Percentiles rank a stretch among this genome's conserved stretches.
These are phyloP conservation scores for Scatophagus argus DNA, from an alignment of 2,113 vertebrate species.

Conservation along the genomic window DNA sequence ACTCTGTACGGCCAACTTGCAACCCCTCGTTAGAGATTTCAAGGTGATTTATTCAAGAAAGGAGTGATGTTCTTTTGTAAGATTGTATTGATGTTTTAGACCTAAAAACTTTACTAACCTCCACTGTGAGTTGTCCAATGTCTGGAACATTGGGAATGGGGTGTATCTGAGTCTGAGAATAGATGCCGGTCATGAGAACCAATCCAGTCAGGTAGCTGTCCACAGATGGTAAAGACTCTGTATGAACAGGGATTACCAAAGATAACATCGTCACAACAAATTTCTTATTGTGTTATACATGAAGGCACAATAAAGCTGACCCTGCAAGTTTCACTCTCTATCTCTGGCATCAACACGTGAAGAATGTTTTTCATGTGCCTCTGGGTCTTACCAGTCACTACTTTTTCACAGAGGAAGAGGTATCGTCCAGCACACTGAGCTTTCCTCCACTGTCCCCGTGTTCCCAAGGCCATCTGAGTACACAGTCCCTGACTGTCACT, in stretches of 20 bases:
- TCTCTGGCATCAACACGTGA: background rate
- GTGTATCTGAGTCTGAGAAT: constrained; percentile 51
- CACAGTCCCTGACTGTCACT: constrained; percentile 52
- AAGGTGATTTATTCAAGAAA: background rate
- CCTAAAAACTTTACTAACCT: constrained; percentile 71
- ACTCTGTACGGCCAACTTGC: background rate
- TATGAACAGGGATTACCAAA: constrained; percentile 7
- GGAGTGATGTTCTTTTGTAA: background rate
- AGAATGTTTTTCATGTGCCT: background rate
- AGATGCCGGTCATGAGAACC: constrained; percentile 75
- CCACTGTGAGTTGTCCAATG: constrained; percentile 61
- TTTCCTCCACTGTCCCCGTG: constrained; percentile 59
- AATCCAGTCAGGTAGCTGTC: constrained; percentile 80
- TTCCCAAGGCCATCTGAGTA: constrained; percentile 74
- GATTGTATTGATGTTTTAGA: background rate
- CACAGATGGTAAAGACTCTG: constrained; percentile 75
- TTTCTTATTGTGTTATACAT: background rate
- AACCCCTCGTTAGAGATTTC: too few relatives aligned
- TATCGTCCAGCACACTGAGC: constrained; percentile 61
- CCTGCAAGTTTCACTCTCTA: background rate
- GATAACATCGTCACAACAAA: background rate
- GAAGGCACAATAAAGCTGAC: background rate
- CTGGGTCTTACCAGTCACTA: constrained; percentile 64
- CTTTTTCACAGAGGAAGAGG: constrained; percentile 76
- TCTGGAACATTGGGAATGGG: constrained; percentile 59